Conservation (phyloP, 2,888 invertebrate genomes). For the Protophormia terraenovae region DNA sequence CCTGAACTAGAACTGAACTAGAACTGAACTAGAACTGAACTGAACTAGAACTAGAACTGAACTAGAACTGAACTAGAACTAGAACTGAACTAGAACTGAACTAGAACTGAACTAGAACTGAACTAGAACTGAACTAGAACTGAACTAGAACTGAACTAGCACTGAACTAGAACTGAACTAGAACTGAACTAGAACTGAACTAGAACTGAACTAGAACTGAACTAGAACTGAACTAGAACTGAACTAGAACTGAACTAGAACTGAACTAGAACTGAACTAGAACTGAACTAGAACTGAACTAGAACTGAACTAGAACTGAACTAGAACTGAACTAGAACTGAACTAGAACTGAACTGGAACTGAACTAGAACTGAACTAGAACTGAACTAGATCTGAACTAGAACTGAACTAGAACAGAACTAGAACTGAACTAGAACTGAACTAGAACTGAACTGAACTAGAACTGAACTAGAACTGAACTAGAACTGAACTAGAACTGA, state of each 20-base stretch:
- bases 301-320: not conserved
- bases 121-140: not conserved
- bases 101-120: not conserved
- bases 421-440: not conserved
- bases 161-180: not conserved
- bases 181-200: not conserved
- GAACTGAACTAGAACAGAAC: not conserved
- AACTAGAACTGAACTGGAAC: not conserved
- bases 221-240: not conserved
- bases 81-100: not conserved
- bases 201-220: not conserved
- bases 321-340: not conserved
- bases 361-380: not conserved
- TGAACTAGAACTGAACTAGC: not conserved
- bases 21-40: not conserved
- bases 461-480: not conserved
- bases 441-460: not conserved
- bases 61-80: not conserved
- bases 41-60: not conserved
- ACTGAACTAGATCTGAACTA: not conserved
- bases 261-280: not conserved
- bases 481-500: not conserved
- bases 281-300: not conserved
- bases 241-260: not conserved
- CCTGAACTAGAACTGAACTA: not conserved